Conservation (phyloP, 2,888 invertebrate genomes). For the Unio delphinus region DNA sequence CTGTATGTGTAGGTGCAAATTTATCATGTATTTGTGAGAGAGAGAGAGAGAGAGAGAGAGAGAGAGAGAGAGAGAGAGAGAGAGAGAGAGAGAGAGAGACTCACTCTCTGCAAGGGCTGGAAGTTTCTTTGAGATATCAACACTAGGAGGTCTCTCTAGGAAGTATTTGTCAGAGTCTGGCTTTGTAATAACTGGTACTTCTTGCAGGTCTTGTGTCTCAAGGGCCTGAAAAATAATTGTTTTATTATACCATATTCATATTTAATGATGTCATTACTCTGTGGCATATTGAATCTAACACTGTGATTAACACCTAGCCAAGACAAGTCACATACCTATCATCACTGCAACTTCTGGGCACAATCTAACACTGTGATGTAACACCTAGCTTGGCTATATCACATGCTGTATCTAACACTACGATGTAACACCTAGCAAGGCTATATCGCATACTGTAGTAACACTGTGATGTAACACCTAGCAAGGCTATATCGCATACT, state of each 20-base stretch:
- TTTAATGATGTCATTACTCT: not conserved
- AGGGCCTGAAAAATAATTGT: slow-evolving; percentile 51
- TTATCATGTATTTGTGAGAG: not conserved
- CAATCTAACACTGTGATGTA: too few species aligned
- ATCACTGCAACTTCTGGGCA: too few species aligned
- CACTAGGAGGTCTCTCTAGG: slow-evolving; percentile 43
- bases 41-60: slow-evolving; percentile 11
- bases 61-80: slow-evolving; percentile 13
- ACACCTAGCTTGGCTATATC: too few species aligned
- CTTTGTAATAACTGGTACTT: slow-evolving; percentile 51
- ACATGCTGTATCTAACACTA: too few species aligned
- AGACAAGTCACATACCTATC: too few species aligned
- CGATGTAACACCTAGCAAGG: too few species aligned
- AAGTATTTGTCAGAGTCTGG: slow-evolving; percentile 68
- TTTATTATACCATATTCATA: not conserved
- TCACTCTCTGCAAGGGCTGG: slow-evolving; percentile 59
- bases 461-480: too few species aligned
- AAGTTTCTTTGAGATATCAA: slow-evolving; percentile 27
- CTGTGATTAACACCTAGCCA: too few species aligned
- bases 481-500: too few species aligned
- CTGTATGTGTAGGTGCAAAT: too few species aligned
- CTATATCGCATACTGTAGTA: too few species aligned
- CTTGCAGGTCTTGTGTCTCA: slow-evolving; percentile 52
- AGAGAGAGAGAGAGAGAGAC: slow-evolving; percentile 14
- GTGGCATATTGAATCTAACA: too few species aligned